These are phyloP conservation scores for Ciconia boyciana DNA, from an alignment of 2,113 vertebrate species.

Conservation along the genomic window DNA sequence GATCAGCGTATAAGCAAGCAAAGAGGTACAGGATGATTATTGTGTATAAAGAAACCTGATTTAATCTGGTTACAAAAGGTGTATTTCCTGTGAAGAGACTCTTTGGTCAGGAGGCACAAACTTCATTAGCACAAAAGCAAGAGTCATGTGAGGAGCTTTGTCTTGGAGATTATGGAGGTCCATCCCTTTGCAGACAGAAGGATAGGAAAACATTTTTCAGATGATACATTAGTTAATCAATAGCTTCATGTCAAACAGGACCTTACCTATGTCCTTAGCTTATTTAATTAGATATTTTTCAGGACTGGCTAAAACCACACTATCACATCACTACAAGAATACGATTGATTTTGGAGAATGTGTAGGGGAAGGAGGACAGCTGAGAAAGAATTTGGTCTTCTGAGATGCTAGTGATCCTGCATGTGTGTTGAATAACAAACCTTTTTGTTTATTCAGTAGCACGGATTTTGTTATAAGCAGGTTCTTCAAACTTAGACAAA, in stretches of 20 bases:
- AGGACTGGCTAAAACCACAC: background rate
- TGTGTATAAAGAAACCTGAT: constrained; percentile 1
- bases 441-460: background rate
- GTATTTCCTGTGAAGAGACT: background rate
- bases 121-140: background rate
- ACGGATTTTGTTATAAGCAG: background rate
- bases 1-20: constrained; percentile 50
- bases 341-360: background rate
- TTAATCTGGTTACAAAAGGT: constrained; percentile 38
- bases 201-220: background rate
- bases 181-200: background rate
- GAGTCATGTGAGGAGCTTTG: background rate
- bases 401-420: background rate
- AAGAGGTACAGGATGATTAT: background rate
- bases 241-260: background rate
- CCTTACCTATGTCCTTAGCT: background rate
- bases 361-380: background rate
- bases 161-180: background rate
- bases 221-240: background rate
- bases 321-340: background rate
- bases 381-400: background rate
- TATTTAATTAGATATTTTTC: background rate
- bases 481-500: background rate
- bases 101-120: background rate
- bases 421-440: background rate